Evolutionary conservation across 2,888 invertebrate species (phyloP), one percentile per base, ranked within the genome.

Genomic region (Acleris laterana): DNA sequence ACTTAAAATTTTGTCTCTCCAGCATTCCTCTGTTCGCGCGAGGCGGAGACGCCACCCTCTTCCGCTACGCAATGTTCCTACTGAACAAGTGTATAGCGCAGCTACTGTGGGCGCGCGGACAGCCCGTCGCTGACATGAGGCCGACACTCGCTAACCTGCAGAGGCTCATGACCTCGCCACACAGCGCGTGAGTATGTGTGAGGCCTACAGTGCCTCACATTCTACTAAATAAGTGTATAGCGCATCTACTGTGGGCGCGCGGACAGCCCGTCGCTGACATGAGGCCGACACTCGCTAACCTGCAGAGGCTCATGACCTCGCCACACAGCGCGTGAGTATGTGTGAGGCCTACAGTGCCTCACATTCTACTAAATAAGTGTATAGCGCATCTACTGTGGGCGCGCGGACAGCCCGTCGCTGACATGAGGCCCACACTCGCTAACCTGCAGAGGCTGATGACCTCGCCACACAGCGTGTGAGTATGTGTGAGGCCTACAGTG

Each of bases 1-100:
- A 7, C 6, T 25, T 25, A 1, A 25, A 25, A 1, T 6, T 25
- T 25, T 25, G 1, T 7, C 25, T 25, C 7, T 90, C 17, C 85
- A 98, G 98, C 79, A 98, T 98, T 84, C 98, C 98, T 0, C 88
- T 98, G 16, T 98, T 95, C 84, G 95, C 95, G 0, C 94, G 96
- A 76, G 96, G 96, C 50, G 96, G 96, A 74, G 96, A 97, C 78
- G 94, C 95, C 68, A 94, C 96, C 9, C 94, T 96, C 73, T 98
- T 98, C 81, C 95, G 97, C 69, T 98, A 98, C 86, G 99, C 96
- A 5, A 96, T 99, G 70, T 99, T 97, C 82, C 93, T 99, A 16
- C 90, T 99, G 38, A 99, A 99, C 90, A 98, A 98, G 88, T 98
- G 99, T 82, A 96, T 99, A 70, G 97, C 97, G 1, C 99, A 99